Percentiles rank a stretch among this genome's conserved stretches.
These are phyloP conservation scores for Larimichthys polyactis DNA, from an alignment of 2,113 vertebrate genomes.

Conservation along the genomic window DNA sequence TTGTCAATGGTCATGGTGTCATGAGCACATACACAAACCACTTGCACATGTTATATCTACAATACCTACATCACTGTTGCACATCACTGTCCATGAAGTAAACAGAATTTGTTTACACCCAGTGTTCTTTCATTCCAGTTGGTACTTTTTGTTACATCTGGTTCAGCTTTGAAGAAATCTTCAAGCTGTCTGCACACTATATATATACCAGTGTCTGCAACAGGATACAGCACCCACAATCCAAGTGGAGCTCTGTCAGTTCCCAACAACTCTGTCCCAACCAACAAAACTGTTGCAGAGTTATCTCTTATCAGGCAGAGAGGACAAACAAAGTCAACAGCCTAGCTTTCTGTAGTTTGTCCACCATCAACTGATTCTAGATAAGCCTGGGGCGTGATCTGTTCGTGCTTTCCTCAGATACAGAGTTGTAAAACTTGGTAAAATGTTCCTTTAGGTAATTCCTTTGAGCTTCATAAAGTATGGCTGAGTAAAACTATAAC, in stretches of 20 bases:
- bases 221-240: not conserved
- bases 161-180: too few relatives aligned
- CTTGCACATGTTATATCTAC: constrained; percentile 3
- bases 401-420: not conserved
- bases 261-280: not conserved
- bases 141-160: too few relatives aligned
- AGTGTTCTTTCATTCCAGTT: constrained; percentile 14
- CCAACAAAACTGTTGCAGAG: not conserved
- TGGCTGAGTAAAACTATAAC: constrained; percentile 18
- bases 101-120: constrained; percentile 28
- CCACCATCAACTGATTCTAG: not conserved
- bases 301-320: not conserved
- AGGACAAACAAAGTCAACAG: not conserved
- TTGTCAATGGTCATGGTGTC: not conserved
- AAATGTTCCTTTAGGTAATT: constrained; percentile 46
- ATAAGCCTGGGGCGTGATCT: not conserved
- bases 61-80: not conserved
- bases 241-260: not conserved
- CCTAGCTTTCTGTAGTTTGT: not conserved
- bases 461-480: constrained; percentile 3
- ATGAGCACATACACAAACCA: not conserved
- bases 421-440: not conserved
- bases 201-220: not conserved
- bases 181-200: not conserved
- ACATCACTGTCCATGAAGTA: constrained; percentile 33